Evolutionary conservation across 1,140 invertebrate species (phyloP), one percentile per base, ranked within the genome.

Genomic region (Drosophila littoralis): DNA sequence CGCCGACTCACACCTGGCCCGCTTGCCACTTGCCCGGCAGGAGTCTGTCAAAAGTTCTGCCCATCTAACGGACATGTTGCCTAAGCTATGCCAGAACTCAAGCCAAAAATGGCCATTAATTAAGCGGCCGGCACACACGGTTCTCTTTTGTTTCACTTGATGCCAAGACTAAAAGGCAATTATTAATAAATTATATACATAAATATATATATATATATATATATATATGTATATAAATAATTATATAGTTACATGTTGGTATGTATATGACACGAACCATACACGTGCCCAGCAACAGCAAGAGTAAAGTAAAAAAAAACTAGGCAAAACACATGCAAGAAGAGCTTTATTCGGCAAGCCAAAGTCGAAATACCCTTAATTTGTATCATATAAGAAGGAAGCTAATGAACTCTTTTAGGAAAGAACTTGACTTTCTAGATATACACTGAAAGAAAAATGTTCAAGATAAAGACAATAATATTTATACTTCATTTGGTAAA

Each of bases 181-280:
- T 40, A 40, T 28, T 55, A 40, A 55, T 55, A 55, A 55, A 55
- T 55, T 55, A 57, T 43, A 36, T 40, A 38, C 3, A 38, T 10
- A 7, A 1, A 35, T 35, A n/a, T 54, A 54, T 54, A 15, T 17
- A n/a, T 28, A 46, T 0, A 6, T 54, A 13, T 8, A 60, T 32
- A 60, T 46, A 46, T 12, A 13, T 8, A 60, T 32, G 46, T 46
- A 46, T 12, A 1, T 8, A 35, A 13, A 33, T 15, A 35, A 17
- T 13, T 5, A 35, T 32, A 46, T 17, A 10, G 32, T 12, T 9
- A 33, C 6, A 12, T 40, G 7, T 15, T 15, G 7, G 6, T 15
- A 2, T 13, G 8, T 40, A 40, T 40, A 15, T 42, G 13, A n/a
- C 40, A 43, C 13, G 40, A 0, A 13, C 6, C n/a, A 43, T 13